Conservation (phyloP, 1,140 invertebrate genomes). For the Drosophila kikkawai region DNA sequence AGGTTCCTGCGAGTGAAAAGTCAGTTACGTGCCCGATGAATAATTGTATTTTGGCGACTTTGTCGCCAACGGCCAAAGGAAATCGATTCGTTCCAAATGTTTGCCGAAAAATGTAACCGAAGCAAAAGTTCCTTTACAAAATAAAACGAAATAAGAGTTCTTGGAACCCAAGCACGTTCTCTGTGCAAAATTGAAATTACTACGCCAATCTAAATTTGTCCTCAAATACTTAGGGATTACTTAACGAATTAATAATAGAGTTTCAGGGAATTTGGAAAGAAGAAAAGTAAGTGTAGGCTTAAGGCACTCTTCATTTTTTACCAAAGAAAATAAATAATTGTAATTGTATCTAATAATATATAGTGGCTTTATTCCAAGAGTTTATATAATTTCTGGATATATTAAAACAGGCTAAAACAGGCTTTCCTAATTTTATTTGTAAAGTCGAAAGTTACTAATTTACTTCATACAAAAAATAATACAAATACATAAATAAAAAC, state of each 20-base stretch:
- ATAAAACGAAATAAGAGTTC: constrained; percentile 26
- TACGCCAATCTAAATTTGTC: constrained; percentile 71
- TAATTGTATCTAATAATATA: not conserved
- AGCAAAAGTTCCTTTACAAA: constrained; percentile 53
- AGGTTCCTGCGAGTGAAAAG: constrained; percentile 13
- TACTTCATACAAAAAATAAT: not conserved
- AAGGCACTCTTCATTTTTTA: no score
- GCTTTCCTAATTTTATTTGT: no score
- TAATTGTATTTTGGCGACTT: constrained; percentile 63
- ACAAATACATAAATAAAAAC: not conserved
- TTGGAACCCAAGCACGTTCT: constrained; percentile 28
- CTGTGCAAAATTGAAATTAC: constrained; percentile 77
- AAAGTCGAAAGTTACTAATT: not conserved
- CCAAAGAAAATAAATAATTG: not conserved
- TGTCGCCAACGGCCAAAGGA: constrained; percentile 55
- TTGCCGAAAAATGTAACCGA: constrained; percentile 50
- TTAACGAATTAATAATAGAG: constrained; percentile 38
- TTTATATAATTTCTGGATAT: not conserved
- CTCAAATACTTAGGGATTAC: constrained; percentile 28
- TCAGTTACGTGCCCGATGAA: constrained; percentile 50
- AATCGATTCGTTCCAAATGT: constrained; percentile 77
- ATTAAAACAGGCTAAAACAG: not conserved
- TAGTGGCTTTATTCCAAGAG: not conserved
- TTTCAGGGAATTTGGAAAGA: not conserved
- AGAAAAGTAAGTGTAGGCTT: not conserved